phyloP scores from a whole-genome alignment of 2,888 invertebrate species.

The Bimastos eiseni region DNA sequence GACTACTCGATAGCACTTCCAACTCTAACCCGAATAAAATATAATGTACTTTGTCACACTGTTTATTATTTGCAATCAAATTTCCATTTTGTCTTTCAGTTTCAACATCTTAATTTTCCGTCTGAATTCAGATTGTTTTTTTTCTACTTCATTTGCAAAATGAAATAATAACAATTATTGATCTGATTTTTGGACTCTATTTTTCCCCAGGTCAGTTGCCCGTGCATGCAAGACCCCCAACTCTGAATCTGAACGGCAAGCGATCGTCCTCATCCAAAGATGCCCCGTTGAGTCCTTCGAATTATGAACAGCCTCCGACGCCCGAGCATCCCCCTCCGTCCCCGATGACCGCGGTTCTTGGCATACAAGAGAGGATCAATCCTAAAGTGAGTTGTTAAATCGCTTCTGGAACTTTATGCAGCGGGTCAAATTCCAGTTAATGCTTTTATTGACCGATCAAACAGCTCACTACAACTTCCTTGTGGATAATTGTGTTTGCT shows the following conservation, averaged over 20 bases:
- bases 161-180: too few relatives aligned
- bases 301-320: slow-evolving; percentile 87
- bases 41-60: too few relatives aligned
- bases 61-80: too few relatives aligned
- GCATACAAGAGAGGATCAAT: slow-evolving; percentile 85
- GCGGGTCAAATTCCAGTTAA: not conserved
- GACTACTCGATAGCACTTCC: too few relatives aligned
- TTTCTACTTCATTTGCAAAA: too few relatives aligned
- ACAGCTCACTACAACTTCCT: too few relatives aligned
- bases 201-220: not conserved
- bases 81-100: too few relatives aligned
- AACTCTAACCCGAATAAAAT: too few relatives aligned
- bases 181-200: not conserved
- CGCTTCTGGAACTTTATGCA: not conserved
- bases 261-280: slow-evolving; percentile 27
- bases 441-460: not conserved
- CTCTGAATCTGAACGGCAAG: slow-evolving; percentile 45
- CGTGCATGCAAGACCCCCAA: slow-evolving; percentile 43
- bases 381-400: slow-evolving; percentile 76
- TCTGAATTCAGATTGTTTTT: too few relatives aligned
- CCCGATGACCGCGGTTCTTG: slow-evolving; percentile 82
- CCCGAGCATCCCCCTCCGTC: slow-evolving; percentile 92
- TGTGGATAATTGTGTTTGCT: too few relatives aligned
- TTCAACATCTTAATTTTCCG: too few relatives aligned
- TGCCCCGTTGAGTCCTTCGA: slow-evolving; percentile 81